These are phyloP conservation scores for Julus scandinavius DNA, from an alignment of 2,888 invertebrate genomes.

Conservation along the genomic window DNA sequence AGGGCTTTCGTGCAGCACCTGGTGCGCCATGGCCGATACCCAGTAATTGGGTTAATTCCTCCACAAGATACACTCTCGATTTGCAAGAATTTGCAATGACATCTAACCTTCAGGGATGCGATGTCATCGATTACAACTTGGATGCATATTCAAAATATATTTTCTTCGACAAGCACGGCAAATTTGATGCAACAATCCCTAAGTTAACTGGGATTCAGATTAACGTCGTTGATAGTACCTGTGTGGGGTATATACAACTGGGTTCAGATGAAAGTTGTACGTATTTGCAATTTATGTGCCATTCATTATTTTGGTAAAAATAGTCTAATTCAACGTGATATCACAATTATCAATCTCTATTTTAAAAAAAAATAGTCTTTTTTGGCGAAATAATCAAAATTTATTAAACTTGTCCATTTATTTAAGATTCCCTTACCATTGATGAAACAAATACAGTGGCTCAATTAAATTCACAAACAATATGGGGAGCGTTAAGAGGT, in stretches of 20 bases:
- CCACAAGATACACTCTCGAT: conserved; percentile 43
- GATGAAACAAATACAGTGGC: conserved; percentile 62
- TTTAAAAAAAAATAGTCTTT: conserved; percentile 60
- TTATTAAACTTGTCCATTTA: too few species aligned
- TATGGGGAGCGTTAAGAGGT: conserved; percentile 88
- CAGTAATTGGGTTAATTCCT: conserved; percentile 52
- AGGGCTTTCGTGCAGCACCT: conserved; percentile 55
- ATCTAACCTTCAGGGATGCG: conserved; percentile 65
- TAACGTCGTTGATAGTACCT: conserved; percentile 66
- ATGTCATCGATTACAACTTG: conserved; percentile 71
- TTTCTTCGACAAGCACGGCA: conserved; percentile 47
- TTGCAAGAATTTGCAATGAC: conserved; percentile 47
- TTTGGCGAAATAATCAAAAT: too few species aligned
- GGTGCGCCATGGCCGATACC: conserved; percentile 57
- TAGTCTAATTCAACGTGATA: too few species aligned
- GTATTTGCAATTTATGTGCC: conserved; percentile 61
- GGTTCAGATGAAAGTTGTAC: conserved; percentile 83
- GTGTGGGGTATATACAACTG: conserved; percentile 75
- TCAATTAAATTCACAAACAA: conserved; percentile 67
- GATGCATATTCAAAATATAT: conserved; percentile 63
- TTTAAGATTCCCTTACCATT: conserved; percentile 63
- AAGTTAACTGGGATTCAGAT: conserved; percentile 43
- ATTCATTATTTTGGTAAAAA: too few species aligned
- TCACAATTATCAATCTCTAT: neutral
- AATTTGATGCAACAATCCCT: neutral